Evolutionary conservation across 1,140 invertebrate genomes (phyloP).

Genomic region (Neotoxoptera formosana): DNA sequence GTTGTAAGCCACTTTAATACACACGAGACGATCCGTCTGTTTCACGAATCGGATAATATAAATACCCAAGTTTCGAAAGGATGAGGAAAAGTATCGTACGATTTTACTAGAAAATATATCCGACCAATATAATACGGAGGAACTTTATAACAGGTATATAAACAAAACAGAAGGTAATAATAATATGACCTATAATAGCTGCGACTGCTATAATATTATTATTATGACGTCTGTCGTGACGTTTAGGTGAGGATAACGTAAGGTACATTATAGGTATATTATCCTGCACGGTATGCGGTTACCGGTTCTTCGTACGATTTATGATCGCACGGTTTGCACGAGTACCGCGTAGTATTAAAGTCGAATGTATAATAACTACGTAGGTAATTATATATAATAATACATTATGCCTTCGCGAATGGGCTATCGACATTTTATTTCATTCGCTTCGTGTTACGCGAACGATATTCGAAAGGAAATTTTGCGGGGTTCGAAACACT

Average conservation of each 20-base stretch:
- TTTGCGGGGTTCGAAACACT: background rate
- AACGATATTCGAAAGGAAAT: background rate
- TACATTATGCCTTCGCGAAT: background rate
- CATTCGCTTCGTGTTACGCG: background rate
- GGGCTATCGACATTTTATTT: background rate
- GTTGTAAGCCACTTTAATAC: constrained; percentile 30
- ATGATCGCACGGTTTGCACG: background rate
- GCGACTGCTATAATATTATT: background rate
- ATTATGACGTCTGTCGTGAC: background rate
- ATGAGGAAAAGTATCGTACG: background rate
- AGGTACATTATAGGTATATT: background rate
- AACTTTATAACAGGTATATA: background rate
- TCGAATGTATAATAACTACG: background rate
- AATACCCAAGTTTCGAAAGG: background rate
- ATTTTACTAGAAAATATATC: background rate
- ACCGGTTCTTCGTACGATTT: background rate
- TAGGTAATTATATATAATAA: background rate
- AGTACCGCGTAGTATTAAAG: background rate
- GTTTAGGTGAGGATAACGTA: background rate
- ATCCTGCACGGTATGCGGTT: background rate
- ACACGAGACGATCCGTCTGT: background rate
- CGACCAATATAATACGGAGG: background rate
- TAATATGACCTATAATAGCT: background rate
- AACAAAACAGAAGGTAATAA: background rate
- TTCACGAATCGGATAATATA: background rate